These are phyloP conservation scores for Caranx melampygus DNA, from an alignment of 2,113 vertebrate species.

Conservation along the genomic window DNA sequence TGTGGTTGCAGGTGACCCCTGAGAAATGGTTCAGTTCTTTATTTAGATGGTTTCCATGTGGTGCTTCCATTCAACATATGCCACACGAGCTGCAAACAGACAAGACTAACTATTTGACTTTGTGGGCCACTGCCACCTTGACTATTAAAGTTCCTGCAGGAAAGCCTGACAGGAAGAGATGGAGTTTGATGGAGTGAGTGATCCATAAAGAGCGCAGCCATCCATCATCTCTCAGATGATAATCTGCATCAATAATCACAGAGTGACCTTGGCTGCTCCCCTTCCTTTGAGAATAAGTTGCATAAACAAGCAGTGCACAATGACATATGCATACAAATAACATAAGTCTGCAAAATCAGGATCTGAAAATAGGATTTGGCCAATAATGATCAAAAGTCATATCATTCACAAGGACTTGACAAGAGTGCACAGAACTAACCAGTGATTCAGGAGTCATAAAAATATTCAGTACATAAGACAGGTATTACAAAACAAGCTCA, in stretches of 20 bases:
- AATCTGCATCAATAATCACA: slow-evolving; percentile 47
- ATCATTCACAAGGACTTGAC: neutral
- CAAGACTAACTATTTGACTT: slow-evolving; percentile 8
- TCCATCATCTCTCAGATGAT: slow-evolving; percentile 56
- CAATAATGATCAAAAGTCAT: neutral
- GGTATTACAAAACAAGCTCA: neutral
- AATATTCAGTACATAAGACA: neutral
- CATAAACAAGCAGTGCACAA: neutral
- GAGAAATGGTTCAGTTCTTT: too few species aligned
- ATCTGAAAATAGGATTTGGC: neutral
- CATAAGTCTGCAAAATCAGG: neutral
- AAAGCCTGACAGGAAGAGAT: slow-evolving; percentile 13
- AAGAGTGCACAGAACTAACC: neutral
- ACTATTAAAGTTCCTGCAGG: neutral
- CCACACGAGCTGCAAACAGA: neutral
- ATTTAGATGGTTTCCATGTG: too few species aligned
- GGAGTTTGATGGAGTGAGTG: slow-evolving; percentile 24
- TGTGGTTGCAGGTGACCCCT: too few species aligned
- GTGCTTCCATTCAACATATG: too few species aligned
- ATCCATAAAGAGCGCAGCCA: slow-evolving; percentile 40
- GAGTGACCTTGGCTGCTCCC: slow-evolving; percentile 41
- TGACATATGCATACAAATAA: neutral
- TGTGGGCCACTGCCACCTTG: neutral
- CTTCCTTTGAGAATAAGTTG: slow-evolving; percentile 5
- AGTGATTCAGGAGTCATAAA: neutral